Evolutionary conservation across 2,113 vertebrate species (phyloP).

Genomic region (Hystrix cristata): DNA sequence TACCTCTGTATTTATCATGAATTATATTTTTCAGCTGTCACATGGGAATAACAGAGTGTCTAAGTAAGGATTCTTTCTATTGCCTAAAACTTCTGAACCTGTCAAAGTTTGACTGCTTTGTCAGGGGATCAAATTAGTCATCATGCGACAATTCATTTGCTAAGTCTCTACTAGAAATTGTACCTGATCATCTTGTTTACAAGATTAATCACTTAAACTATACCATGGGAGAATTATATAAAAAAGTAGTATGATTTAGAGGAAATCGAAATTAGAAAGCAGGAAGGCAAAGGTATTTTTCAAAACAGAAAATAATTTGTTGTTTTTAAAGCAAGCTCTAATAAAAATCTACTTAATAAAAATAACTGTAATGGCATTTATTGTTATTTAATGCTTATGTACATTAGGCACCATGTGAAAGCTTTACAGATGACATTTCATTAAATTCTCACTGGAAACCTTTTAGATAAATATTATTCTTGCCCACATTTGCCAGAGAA

Average conservation of each 20-base stretch:
- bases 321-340: not conserved
- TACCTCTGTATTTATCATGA: not conserved
- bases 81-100: not conserved
- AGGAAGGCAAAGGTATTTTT: conserved; percentile 48
- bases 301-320: not conserved
- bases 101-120: not conserved
- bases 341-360: conserved; percentile 36
- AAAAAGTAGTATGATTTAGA: not conserved
- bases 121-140: not conserved
- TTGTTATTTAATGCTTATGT: not conserved
- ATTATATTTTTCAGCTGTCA: not conserved
- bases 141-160: not conserved
- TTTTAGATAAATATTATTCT: conserved; percentile 17
- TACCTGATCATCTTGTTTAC: not conserved
- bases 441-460: not conserved
- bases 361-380: not conserved
- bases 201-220: conserved; percentile 42
- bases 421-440: not conserved
- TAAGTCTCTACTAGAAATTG: not conserved
- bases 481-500: not conserved
- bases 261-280: not conserved
- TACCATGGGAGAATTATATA: not conserved
- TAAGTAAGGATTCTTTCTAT: not conserved
- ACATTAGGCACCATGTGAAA: not conserved
- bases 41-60: not conserved